Conservation (phyloP, 2,113 vertebrate genomes). For the Perca fluviatilis region DNA sequence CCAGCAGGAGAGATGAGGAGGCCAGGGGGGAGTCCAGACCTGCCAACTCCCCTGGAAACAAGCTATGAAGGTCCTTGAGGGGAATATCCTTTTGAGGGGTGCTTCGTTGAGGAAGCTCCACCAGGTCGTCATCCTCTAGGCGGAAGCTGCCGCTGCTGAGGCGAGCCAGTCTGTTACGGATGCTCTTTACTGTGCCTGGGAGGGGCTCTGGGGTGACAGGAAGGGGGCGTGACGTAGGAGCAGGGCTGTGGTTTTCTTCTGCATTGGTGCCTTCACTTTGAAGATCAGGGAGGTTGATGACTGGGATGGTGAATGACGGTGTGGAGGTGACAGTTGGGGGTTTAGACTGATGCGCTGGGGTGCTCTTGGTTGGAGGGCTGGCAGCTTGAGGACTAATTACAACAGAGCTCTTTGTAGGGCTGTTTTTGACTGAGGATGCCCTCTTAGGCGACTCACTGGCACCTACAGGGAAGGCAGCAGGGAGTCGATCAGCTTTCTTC, state of each 20-base stretch:
- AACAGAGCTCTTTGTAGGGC: constrained; percentile 49
- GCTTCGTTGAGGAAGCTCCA: constrained; percentile 81
- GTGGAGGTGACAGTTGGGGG: constrained; percentile 67
- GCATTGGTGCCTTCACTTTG: constrained; percentile 65
- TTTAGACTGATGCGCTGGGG: constrained; percentile 63
- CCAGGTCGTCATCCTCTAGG: constrained; percentile 82
- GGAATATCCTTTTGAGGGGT: constrained; percentile 58
- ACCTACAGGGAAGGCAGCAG: constrained; percentile 94
- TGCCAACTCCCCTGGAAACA: constrained; percentile 86
- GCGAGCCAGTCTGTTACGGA: constrained; percentile 85
- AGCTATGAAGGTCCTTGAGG: constrained; percentile 82
- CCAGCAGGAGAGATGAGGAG: constrained; percentile 81
- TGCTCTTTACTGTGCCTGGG: constrained; percentile 82
- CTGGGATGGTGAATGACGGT: constrained; percentile 77
- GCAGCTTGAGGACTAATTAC: constrained; percentile 17
- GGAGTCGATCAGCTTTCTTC: constrained; percentile 92
- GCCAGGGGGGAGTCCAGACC: constrained; percentile 85
- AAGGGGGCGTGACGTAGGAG: constrained; percentile 47
- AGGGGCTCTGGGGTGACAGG: constrained; percentile 84
- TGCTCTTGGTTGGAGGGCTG: constrained; percentile 57
- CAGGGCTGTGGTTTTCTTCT: constrained; percentile 78
- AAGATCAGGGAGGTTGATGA: constrained; percentile 78
- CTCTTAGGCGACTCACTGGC: constrained; percentile 57
- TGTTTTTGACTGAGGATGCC: constrained; percentile 57
- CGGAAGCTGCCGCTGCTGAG: constrained; percentile 86